phyloP scores from a whole-genome alignment of 2,888 invertebrate genomes.

The Xestia c-nigrum region DNA sequence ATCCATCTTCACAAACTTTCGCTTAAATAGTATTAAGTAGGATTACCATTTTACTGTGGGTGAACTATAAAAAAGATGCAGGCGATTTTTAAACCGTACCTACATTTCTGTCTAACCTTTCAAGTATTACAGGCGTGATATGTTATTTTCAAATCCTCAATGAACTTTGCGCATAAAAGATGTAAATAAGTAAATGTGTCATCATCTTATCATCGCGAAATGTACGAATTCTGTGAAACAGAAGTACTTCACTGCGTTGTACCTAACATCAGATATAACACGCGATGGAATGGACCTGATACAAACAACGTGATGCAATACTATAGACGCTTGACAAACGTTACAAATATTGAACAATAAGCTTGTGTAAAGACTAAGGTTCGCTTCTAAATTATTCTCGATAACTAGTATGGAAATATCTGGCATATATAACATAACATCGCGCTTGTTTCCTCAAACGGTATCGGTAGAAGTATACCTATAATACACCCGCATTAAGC shows the following conservation, averaged over 20 bases:
- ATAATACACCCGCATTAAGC: neutral
- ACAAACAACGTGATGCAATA: slow-evolving; percentile 40
- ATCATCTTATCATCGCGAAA: slow-evolving; percentile 13
- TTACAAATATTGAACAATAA: neutral
- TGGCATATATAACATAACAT: neutral
- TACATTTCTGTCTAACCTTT: neutral
- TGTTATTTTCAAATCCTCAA: neutral
- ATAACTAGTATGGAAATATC: slow-evolving; percentile 13
- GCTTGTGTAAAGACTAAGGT: slow-evolving; percentile 13
- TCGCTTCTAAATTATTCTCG: neutral
- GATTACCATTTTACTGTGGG: too few species aligned
- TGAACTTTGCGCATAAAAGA: neutral
- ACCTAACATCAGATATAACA: slow-evolving; percentile 11
- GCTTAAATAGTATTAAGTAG: too few species aligned
- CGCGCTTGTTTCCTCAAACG: neutral
- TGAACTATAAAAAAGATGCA: too few species aligned
- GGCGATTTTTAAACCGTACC: neutral
- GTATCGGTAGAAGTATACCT: neutral
- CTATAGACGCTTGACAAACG: neutral
- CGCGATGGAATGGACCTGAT: neutral
- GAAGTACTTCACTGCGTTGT: neutral
- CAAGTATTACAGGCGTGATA: neutral
- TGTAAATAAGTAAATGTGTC: slow-evolving; percentile 10
- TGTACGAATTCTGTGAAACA: slow-evolving; percentile 4
- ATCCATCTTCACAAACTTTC: too few species aligned